Percentiles rank a stretch among this genome's conserved stretches.
phyloP scores from a whole-genome alignment of 2,797 vertebrate species.

The Tympanoctomys barrerae region DNA sequence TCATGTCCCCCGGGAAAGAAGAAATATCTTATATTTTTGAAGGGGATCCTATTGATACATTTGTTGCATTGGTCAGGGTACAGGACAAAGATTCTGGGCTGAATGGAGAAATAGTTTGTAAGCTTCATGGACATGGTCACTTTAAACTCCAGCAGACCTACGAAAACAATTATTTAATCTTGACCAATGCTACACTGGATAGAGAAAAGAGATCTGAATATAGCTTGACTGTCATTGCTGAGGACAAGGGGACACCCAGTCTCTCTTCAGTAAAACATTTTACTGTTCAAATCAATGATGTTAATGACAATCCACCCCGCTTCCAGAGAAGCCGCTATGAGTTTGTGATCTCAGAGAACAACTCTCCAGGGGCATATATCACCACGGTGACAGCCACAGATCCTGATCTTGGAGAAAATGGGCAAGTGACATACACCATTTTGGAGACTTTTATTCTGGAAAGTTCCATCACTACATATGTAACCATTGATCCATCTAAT shows the following conservation, averaged over 20 bases:
- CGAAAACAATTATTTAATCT: conserved; percentile 98
- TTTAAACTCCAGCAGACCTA: conserved; percentile 98
- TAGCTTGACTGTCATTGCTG: conserved; percentile 96
- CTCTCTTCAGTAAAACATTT: conserved; percentile 98
- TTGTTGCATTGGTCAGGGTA: conserved; percentile 96
- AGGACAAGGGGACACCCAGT: conserved; percentile 95
- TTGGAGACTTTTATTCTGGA: conserved; percentile 93
- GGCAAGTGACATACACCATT: conserved; percentile 97
- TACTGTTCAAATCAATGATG: conserved; percentile 96
- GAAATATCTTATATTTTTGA: conserved; percentile 97
- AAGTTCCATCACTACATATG: conserved; percentile 95
- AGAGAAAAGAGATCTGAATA: conserved; percentile 98
- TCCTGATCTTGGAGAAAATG: conserved; percentile 96
- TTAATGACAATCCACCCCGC: conserved; percentile 97
- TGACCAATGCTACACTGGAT: conserved; percentile 96
- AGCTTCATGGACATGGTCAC: conserved; percentile 96
- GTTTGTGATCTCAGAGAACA: conserved; percentile 97
- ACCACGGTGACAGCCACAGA: conserved; percentile 96
- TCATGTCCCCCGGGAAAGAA: conserved; percentile 97
- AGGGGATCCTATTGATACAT: conserved; percentile 94
- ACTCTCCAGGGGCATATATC: conserved; percentile 96
- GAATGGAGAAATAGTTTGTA: conserved; percentile 95
- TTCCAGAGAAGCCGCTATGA: conserved; percentile 97
- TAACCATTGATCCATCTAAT: conserved; percentile 97
- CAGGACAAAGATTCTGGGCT: conserved; percentile 95